phyloP scores from a whole-genome alignment of 2,797 vertebrate species.

The Acipenser ruthenus region DNA sequence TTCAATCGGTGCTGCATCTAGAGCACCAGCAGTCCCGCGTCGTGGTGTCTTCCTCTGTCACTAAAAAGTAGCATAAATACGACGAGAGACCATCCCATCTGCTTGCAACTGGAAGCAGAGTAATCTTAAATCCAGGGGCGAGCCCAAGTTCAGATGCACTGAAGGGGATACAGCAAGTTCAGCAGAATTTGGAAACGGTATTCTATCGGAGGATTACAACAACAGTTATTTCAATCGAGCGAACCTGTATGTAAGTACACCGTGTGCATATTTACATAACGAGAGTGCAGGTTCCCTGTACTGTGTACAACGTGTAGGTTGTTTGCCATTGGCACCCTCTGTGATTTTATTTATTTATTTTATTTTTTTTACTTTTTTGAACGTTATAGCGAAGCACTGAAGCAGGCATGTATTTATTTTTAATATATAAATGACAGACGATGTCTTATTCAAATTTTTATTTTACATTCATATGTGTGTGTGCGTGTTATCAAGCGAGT shows the following conservation, averaged over 20 bases:
- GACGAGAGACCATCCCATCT: constrained; percentile 15
- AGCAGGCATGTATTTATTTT: too few relatives aligned
- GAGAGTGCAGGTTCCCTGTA: too few relatives aligned
- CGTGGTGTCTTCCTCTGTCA: constrained; percentile 37
- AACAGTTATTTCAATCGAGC: constrained; percentile 24
- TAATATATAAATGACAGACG: too few relatives aligned
- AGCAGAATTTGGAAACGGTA: constrained; percentile 7
- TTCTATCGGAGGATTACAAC: constrained; percentile 29
- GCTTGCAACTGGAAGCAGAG: constrained; percentile 33
- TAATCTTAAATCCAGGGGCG: constrained; percentile 21
- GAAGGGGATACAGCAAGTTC: constrained; percentile 16
- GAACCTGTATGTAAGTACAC: background rate
- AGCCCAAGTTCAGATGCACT: constrained; percentile 10
- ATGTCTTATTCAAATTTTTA: too few relatives aligned
- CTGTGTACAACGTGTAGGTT: too few relatives aligned
- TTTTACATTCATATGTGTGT: too few relatives aligned
- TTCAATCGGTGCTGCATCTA: constrained; percentile 42
- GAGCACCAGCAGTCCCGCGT: constrained; percentile 44
- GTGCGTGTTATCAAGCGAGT: too few relatives aligned
- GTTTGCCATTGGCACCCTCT: too few relatives aligned
- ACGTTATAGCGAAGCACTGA: too few relatives aligned
- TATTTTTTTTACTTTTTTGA: too few relatives aligned
- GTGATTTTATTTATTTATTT: too few relatives aligned
- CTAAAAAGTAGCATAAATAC: constrained; percentile 41
- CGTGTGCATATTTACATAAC: too few relatives aligned